Evolutionary conservation across 2,113 vertebrate species (phyloP).

Genomic region (Pituophis catenifer): DNA sequence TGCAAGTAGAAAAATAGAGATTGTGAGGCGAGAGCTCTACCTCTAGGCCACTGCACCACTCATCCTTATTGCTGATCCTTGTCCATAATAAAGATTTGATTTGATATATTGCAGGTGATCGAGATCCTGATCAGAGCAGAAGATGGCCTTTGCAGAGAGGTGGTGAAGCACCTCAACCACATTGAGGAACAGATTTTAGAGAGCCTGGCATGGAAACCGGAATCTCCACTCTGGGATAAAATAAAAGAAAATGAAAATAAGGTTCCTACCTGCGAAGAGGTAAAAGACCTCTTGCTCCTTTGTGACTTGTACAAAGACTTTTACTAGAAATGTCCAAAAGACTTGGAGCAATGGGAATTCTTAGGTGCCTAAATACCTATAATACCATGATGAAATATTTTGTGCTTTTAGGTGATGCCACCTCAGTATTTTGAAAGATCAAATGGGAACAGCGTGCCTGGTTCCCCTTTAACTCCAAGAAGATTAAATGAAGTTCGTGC

Average conservation of each 20-base stretch:
- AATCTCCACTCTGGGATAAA: conserved; percentile 87
- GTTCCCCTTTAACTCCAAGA: conserved; percentile 67
- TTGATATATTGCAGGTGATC: conserved; percentile 77
- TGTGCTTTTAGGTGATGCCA: conserved; percentile 84
- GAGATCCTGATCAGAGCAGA: conserved; percentile 90
- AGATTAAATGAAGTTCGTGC: conserved; percentile 73
- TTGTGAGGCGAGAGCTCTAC: too few relatives aligned
- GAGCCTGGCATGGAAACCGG: conserved; percentile 84
- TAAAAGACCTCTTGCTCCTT: conserved; percentile 28
- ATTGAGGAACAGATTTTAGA: conserved; percentile 94
- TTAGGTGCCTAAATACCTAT: background rate
- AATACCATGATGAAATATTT: background rate
- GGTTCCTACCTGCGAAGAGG: conserved; percentile 88
- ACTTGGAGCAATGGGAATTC: background rate
- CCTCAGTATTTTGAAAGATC: conserved; percentile 83
- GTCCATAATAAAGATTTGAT: background rate
- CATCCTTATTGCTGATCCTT: background rate
- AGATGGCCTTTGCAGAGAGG: conserved; percentile 88
- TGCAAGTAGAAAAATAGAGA: too few relatives aligned
- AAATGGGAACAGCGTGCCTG: conserved; percentile 53
- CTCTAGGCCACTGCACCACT: too few relatives aligned
- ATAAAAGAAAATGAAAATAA: conserved; percentile 79
- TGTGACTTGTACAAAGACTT: background rate
- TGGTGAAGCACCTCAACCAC: conserved; percentile 92
- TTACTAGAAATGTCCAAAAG: background rate